Conservation (phyloP, 2,888 invertebrate genomes). For the Acholoe squamosa region DNA sequence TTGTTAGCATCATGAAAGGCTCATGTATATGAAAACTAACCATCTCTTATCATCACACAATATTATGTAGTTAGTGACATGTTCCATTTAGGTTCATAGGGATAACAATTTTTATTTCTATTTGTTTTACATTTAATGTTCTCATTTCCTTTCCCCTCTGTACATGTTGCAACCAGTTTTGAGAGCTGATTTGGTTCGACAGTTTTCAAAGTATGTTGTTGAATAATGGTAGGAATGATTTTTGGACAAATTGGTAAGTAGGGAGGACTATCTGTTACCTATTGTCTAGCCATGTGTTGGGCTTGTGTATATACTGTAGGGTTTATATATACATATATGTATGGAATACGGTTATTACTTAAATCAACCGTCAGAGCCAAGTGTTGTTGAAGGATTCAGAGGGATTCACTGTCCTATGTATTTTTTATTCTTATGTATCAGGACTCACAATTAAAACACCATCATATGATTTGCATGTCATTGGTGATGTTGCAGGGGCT, state of each 20-base stretch:
- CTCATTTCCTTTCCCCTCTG: not conserved
- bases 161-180: not conserved
- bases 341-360: conserved; percentile 19
- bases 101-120: conserved; percentile 5
- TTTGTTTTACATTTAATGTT: not conserved
- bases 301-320: not conserved
- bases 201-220: conserved; percentile 6
- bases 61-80: not conserved
- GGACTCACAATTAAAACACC: not conserved
- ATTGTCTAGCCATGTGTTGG: not conserved
- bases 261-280: not conserved
- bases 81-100: not conserved
- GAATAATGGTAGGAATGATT: conserved; percentile 1
- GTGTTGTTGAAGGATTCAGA: not conserved
- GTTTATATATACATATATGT: not conserved
- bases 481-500: not conserved
- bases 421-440: not conserved
- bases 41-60: conserved; percentile 8
- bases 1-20: not conserved
- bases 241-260: not conserved
- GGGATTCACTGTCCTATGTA: not conserved
- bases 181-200: not conserved
- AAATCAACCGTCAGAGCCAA: not conserved
- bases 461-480: not conserved
- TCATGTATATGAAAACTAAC: conserved; percentile 5